phyloP scores from a whole-genome alignment of 2,888 invertebrate genomes.

The Uloborus plumipes region DNA sequence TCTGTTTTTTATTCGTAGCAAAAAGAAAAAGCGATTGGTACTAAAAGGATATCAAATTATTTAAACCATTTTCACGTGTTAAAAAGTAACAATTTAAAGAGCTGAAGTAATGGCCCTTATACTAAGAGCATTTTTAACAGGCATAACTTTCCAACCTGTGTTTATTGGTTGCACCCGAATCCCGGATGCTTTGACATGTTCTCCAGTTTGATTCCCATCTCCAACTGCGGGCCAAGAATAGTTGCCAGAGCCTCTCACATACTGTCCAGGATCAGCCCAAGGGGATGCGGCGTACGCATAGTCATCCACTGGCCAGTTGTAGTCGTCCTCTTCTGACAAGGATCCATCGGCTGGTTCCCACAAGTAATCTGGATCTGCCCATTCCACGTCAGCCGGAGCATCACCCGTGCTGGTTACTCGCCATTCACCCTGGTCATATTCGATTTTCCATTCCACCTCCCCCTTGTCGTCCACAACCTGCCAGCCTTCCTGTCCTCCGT shows the following conservation, averaged over 20 bases:
- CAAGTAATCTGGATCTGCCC: constrained; percentile 46
- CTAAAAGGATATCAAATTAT: no score
- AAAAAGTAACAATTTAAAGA: no score
- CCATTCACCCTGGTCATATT: constrained; percentile 55
- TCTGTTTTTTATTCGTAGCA: no score
- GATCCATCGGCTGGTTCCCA: constrained; percentile 44
- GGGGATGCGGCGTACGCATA: constrained; percentile 17
- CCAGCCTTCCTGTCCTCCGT: constrained; percentile 55
- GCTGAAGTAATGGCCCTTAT: no score
- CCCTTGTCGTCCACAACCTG: constrained; percentile 52
- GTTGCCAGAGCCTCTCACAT: constrained; percentile 27
- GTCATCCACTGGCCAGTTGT: constrained; percentile 46
- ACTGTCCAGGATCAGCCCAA: constrained; percentile 28
- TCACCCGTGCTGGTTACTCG: constrained; percentile 44
- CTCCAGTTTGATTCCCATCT: no score
- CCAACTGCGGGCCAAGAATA: constrained; percentile 16
- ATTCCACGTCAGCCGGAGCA: constrained; percentile 40
- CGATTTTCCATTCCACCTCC: constrained; percentile 54
- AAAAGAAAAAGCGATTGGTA: no score
- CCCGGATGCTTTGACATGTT: no score
- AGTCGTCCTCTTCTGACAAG: constrained; percentile 27
- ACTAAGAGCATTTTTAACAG: no score
- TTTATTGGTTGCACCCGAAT: no score
- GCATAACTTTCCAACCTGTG: no score
- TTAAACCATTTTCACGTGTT: no score